A percentile compares a stretch with the other conserved stretches of the same genome.
These are phyloP conservation scores for Taxidea taxus DNA, from an alignment of 2,113 vertebrate species.

Conservation along the genomic window DNA sequence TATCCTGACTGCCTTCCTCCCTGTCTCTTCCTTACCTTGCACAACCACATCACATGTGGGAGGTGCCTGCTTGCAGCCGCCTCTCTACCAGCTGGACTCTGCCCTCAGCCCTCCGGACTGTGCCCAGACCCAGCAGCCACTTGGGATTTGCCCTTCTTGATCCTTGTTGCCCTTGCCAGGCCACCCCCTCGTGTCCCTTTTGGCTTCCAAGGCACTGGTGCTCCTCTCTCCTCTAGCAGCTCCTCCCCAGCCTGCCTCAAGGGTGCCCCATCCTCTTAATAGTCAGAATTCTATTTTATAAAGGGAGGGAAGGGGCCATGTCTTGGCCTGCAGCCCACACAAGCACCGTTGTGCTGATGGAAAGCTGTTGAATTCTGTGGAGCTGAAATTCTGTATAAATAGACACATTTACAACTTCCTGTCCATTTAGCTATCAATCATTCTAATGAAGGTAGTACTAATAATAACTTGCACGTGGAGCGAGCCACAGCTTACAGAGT, in stretches of 20 bases:
- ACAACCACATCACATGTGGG: background rate
- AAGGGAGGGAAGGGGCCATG: background rate
- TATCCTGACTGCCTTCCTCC: background rate
- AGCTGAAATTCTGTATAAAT: constrained; percentile 49
- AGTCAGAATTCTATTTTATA: background rate
- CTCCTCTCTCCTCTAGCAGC: background rate
- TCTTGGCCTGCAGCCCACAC: constrained; percentile 34
- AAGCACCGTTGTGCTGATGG: constrained; percentile 30
- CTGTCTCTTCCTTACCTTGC: background rate
- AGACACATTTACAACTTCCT: constrained; percentile 68
- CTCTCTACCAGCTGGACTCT: background rate
- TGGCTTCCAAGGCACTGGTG: background rate
- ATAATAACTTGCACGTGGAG: constrained; percentile 51
- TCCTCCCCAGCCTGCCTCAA: background rate
- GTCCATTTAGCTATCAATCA: constrained; percentile 59
- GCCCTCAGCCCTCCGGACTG: background rate
- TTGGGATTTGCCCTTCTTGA: background rate
- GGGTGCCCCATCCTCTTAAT: background rate
- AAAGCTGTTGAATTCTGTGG: constrained; percentile 50
- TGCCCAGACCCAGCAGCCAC: background rate
- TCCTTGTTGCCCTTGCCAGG: background rate
- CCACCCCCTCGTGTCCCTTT: background rate
- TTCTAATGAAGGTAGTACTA: constrained; percentile 13
- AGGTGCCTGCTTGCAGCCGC: fast-evolving
- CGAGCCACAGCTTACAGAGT: background rate